Evolutionary conservation across 2,797 vertebrate genomes (phyloP).

Genomic region (Pampus argenteus): DNA sequence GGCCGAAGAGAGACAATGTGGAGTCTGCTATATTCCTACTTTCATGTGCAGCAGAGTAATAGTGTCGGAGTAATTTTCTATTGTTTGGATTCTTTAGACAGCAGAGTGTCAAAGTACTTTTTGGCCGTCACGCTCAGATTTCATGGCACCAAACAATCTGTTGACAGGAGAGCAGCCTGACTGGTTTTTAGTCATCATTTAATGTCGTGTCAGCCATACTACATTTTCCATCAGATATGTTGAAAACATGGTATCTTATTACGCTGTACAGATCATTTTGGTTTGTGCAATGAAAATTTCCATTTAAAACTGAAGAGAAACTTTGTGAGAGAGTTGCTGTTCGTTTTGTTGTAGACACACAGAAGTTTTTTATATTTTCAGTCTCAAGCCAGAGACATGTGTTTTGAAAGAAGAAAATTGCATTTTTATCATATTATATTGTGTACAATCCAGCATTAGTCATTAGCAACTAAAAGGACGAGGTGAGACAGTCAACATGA

Average conservation of each 20-base stretch:
- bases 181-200: slow-evolving; percentile 68
- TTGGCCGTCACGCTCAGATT: not conserved
- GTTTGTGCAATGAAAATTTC: not conserved
- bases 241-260: not conserved
- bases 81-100: slow-evolving; percentile 11
- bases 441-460: not conserved
- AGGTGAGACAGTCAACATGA: not conserved
- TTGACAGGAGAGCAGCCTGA: slow-evolving; percentile 63
- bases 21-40: not conserved
- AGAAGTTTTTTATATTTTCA: not conserved
- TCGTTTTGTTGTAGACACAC: not conserved
- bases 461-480: not conserved
- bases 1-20: not conserved
- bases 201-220: slow-evolving; percentile 35
- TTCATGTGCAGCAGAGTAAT: not conserved
- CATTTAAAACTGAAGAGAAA: not conserved
- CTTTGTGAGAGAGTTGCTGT: not conserved
- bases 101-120: slow-evolving; percentile 2
- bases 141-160: slow-evolving; percentile 3
- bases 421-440: not conserved
- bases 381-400: slow-evolving; percentile 6
- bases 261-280: not conserved
- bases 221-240: slow-evolving; percentile 13
- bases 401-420: not conserved
- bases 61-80: not conserved